Percentiles rank a stretch among this genome's conserved stretches.
Conservation (phyloP, 2,888 invertebrate genomes). For the Eristalinus aeneus region DNA sequence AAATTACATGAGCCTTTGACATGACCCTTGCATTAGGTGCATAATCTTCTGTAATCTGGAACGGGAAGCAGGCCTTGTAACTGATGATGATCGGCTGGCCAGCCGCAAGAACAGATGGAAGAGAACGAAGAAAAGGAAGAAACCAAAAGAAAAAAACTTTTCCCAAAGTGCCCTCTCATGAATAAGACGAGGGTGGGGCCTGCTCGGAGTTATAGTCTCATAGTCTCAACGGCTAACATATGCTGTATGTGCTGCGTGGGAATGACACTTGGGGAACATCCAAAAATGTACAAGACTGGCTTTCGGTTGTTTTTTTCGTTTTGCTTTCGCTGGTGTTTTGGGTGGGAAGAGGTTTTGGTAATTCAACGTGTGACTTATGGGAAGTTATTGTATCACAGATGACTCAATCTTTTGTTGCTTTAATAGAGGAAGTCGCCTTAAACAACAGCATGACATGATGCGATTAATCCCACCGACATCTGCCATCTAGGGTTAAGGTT, state of each 20-base stretch:
- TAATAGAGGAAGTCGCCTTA: slow-evolving; percentile 49
- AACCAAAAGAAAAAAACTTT: neutral
- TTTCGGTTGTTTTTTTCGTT: neutral
- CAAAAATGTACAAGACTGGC: slow-evolving; percentile 3
- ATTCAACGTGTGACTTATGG: slow-evolving; percentile 47
- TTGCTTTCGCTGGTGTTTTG: slow-evolving; percentile 1
- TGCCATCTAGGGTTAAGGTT: slow-evolving; percentile 7
- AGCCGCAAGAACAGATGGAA: neutral
- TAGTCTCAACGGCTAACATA: slow-evolving; percentile 19
- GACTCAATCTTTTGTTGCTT: slow-evolving; percentile 21
- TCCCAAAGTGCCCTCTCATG: neutral
- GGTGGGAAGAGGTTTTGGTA: slow-evolving; percentile 54
- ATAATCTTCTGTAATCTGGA: slow-evolving; percentile 51
- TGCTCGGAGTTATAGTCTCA: slow-evolving; percentile 23
- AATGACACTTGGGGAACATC: slow-evolving; percentile 43
- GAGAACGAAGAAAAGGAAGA: neutral
- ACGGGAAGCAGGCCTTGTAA: slow-evolving; percentile 1
- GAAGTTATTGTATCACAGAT: slow-evolving; percentile 27
- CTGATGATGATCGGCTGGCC: neutral
- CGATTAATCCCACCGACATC: slow-evolving; percentile 1
- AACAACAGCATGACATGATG: neutral
- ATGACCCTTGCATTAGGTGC: slow-evolving; percentile 51
- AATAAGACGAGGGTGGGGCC: slow-evolving; percentile 21
- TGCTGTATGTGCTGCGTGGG: slow-evolving; percentile 58
- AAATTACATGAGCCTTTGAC: slow-evolving; percentile 52